phyloP scores from a whole-genome alignment of 2,888 invertebrate species.

The Oscheius onirici region DNA sequence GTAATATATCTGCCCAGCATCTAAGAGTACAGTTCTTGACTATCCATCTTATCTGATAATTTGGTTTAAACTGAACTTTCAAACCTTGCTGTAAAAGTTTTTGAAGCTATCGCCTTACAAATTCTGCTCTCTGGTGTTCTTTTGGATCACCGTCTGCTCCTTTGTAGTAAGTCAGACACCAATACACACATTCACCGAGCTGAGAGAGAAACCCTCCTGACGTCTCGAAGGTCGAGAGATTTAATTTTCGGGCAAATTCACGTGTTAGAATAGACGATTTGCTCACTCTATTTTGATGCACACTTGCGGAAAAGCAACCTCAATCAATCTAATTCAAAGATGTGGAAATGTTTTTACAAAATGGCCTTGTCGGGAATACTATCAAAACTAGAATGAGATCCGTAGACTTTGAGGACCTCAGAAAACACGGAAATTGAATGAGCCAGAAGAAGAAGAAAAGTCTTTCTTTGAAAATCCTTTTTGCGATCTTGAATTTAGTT shows the following conservation, averaged over 20 bases:
- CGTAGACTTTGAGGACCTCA: too few species aligned
- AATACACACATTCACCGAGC: background rate
- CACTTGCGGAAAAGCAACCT: conserved; percentile 5
- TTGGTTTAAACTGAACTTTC: too few species aligned
- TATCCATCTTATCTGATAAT: too few species aligned
- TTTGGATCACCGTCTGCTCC: background rate
- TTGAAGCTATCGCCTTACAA: too few species aligned
- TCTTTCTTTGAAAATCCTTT: background rate
- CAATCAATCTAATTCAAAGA: background rate
- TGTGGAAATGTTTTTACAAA: background rate
- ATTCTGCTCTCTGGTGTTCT: too few species aligned
- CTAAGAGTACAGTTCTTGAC: too few species aligned
- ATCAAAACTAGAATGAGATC: too few species aligned
- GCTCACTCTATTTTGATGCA: conserved; percentile 1
- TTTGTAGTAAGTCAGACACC: background rate
- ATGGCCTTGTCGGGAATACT: background rate
- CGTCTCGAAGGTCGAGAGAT: background rate
- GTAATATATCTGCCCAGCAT: too few species aligned
- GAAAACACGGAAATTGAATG: background rate
- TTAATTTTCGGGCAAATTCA: conserved; percentile 22
- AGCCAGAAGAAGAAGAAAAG: background rate
- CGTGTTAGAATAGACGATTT: background rate
- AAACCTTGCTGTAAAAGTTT: too few species aligned
- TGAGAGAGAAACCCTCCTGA: too few species aligned
- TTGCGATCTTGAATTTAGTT: background rate